Percentiles rank a stretch among this genome's conserved stretches.
Conservation (phyloP, 2,113 vertebrate species). For the Sinocyclocheilus grahami region DNA sequence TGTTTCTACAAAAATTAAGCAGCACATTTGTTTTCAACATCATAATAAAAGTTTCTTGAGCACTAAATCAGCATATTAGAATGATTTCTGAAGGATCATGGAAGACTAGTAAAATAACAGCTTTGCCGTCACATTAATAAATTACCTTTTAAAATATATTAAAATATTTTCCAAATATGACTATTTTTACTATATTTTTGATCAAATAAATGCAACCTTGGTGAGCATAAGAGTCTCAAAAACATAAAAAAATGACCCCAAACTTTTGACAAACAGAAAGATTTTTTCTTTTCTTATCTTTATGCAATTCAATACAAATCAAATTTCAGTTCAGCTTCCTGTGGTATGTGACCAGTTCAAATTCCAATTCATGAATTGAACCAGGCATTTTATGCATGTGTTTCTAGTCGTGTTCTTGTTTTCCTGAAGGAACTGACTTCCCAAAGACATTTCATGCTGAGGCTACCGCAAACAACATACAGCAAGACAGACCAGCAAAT, state of each 20-base stretch:
- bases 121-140: neutral
- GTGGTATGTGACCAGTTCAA: neutral
- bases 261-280: neutral
- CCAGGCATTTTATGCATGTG: neutral
- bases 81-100: neutral
- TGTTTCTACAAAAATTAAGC: neutral
- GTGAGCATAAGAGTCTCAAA: neutral
- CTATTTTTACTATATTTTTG: neutral
- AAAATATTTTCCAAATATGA: neutral
- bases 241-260: neutral
- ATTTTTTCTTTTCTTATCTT: too few species aligned
- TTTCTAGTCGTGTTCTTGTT: neutral
- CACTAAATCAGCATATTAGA: neutral
- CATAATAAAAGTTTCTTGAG: too few species aligned
- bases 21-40: neutral
- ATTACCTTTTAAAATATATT: neutral
- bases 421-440: neutral
- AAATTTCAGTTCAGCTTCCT: neutral
- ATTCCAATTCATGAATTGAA: neutral
- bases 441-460: neutral
- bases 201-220: neutral
- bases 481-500: neutral
- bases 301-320: neutral
- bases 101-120: neutral
- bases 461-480: slow-evolving; percentile 4